Conservation (phyloP, 2,113 vertebrate species). For the Lethenteron camtschaticum region DNA sequence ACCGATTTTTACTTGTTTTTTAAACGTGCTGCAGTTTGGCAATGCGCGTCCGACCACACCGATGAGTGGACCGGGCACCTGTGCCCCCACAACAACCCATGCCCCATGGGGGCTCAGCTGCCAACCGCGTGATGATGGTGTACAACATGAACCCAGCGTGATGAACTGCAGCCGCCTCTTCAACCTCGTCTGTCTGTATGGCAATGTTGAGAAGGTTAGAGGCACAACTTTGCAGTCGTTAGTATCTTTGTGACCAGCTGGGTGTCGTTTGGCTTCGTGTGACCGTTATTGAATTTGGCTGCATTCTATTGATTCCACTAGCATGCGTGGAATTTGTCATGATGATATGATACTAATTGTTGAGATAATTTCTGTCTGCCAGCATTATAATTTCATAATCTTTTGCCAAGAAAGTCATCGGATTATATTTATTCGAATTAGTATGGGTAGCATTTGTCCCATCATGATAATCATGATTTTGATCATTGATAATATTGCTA, state of each 20-base stretch:
- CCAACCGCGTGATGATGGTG: constrained; percentile 36
- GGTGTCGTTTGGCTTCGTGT: constrained; percentile 6
- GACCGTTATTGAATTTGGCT: background rate
- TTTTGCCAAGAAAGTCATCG: no score
- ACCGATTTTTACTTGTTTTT: background rate
- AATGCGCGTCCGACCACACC: constrained; percentile 19
- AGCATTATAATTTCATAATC: background rate
- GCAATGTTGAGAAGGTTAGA: constrained; percentile 85
- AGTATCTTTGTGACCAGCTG: constrained; percentile 4
- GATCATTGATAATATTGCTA: no score
- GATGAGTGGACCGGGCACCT: constrained; percentile 16
- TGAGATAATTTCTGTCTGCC: background rate
- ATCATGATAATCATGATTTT: no score
- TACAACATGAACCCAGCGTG: constrained; percentile 72
- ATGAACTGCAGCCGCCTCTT: constrained; percentile 95
- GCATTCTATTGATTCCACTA: background rate
- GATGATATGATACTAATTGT: no score
- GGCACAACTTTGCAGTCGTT: background rate
- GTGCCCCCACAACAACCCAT: constrained; percentile 32
- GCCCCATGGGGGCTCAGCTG: constrained; percentile 53
- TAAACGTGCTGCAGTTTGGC: constrained; percentile 30
- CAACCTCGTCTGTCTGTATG: constrained; percentile 91
- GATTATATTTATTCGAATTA: no score
- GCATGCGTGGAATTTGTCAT: background rate
- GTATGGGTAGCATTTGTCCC: no score